phyloP scores from a whole-genome alignment of 1,140 invertebrate species.

The Gryllus bimaculatus region DNA sequence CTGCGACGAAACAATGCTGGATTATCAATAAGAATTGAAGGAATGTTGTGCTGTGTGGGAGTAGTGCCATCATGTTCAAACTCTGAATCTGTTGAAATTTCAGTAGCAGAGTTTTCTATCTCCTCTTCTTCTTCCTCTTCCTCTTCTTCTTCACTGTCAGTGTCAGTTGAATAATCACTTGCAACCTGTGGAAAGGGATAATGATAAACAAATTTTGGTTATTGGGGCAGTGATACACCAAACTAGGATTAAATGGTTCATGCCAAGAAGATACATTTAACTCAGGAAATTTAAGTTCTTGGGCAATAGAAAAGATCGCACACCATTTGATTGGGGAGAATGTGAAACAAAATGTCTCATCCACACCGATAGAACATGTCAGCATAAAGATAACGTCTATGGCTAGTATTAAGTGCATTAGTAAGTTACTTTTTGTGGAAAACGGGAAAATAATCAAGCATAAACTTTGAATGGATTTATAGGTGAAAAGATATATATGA shows the following conservation, averaged over 20 bases:
- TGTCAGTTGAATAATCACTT: conserved; percentile 21
- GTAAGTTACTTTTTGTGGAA: too few species aligned
- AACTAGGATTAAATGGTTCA: not conserved
- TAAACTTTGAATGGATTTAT: too few species aligned
- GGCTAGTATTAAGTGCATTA: too few species aligned
- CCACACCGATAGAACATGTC: too few species aligned
- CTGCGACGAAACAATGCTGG: conserved; percentile 40
- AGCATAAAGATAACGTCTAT: too few species aligned
- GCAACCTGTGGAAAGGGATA: conserved; percentile 9
- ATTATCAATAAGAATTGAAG: conserved; percentile 52
- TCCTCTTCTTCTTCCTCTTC: conserved; percentile 45
- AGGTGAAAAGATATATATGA: too few species aligned
- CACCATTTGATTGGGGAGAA: too few species aligned
- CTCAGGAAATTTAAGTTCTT: not conserved
- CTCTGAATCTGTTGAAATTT: conserved; percentile 85
- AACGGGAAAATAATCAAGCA: too few species aligned
- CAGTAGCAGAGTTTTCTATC: conserved; percentile 72
- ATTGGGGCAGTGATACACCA: not conserved
- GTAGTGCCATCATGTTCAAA: conserved; percentile 71
- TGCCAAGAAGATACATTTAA: not conserved
- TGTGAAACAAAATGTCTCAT: too few species aligned
- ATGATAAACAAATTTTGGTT: not conserved
- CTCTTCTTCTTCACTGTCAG: conserved; percentile 50
- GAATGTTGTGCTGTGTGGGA: conserved; percentile 54
- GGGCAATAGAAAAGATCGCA: too few species aligned